A percentile compares a stretch with the other conserved stretches of the same genome.
Conservation (phyloP, 2,113 vertebrate species). For the Onychostruthus taczanowskii region DNA sequence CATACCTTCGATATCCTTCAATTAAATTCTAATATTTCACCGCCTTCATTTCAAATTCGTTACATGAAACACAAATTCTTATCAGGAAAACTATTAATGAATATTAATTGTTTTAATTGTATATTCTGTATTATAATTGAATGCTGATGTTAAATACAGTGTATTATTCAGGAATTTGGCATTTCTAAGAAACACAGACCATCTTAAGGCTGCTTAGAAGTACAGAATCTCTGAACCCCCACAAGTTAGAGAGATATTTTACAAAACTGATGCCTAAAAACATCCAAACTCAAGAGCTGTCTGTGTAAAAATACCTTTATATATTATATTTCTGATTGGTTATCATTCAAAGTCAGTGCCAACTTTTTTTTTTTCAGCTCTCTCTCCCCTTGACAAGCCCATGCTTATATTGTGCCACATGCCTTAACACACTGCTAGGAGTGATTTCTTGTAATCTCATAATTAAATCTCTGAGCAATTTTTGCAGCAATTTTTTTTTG, state of each 20-base stretch:
- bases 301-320: background rate
- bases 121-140: background rate
- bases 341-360: background rate
- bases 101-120: background rate
- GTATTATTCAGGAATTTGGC: background rate
- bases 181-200: background rate
- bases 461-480: constrained; percentile 33
- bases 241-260: background rate
- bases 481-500: background rate
- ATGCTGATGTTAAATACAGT: background rate
- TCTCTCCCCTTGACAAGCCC: constrained; percentile 10
- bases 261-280: background rate
- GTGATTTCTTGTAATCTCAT: constrained; percentile 30
- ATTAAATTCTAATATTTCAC: background rate
- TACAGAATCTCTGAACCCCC: background rate
- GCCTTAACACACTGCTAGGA: constrained; percentile 19
- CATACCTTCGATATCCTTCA: background rate
- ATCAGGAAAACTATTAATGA: background rate
- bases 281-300: background rate
- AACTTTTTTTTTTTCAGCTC: background rate
- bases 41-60: background rate
- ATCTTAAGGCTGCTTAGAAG: background rate
- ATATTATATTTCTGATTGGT: background rate
- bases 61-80: background rate
- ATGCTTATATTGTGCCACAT: constrained; percentile 14